Evolutionary conservation across 2,888 invertebrate species (phyloP).

Genomic region (Troides oblongomaculatus): DNA sequence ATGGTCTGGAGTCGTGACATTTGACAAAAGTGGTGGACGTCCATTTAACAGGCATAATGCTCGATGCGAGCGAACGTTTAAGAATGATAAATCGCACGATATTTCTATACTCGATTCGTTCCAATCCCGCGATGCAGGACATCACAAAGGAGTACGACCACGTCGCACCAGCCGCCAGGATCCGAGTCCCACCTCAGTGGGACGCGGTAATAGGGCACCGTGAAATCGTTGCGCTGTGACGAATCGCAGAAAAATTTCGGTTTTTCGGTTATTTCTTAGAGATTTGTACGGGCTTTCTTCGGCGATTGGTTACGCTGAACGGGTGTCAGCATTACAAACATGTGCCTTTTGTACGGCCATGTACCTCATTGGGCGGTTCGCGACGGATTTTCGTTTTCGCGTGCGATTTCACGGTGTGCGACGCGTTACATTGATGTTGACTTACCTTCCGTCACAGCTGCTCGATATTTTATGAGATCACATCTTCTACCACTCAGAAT

Average conservation of each 20-base stretch:
- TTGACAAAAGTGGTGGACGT: conserved; percentile 62
- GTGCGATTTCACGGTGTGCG: conserved; percentile 69
- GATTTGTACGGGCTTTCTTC: conserved; percentile 81
- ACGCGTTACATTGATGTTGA: conserved; percentile 80
- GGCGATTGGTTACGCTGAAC: conserved; percentile 72
- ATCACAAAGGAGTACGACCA: conserved; percentile 55
- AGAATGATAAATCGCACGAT: conserved; percentile 74
- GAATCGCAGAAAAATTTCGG: conserved; percentile 80
- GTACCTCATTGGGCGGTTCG: conserved; percentile 58
- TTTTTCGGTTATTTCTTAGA: conserved; percentile 80
- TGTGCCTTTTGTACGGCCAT: conserved; percentile 70
- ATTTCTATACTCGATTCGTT: conserved; percentile 73
- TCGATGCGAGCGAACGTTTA: conserved; percentile 60
- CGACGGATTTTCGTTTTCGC: conserved; percentile 74
- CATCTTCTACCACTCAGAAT: conserved; percentile 1
- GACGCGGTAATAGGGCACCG: conserved; percentile 68
- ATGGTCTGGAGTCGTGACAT: conserved; percentile 68
- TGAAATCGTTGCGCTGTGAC: conserved; percentile 71
- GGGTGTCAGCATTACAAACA: conserved; percentile 78
- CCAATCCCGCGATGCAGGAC: conserved; percentile 57
- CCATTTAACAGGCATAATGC: conserved; percentile 66
- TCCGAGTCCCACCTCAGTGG: conserved; percentile 39
- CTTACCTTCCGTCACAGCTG: conserved; percentile 80
- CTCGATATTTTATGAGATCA: conserved; percentile 50
- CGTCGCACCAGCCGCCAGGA: conserved; percentile 35